Base-by-base conservation (phyloP, 2,888 invertebrate genomes). In the Crematogaster levior region DNA sequence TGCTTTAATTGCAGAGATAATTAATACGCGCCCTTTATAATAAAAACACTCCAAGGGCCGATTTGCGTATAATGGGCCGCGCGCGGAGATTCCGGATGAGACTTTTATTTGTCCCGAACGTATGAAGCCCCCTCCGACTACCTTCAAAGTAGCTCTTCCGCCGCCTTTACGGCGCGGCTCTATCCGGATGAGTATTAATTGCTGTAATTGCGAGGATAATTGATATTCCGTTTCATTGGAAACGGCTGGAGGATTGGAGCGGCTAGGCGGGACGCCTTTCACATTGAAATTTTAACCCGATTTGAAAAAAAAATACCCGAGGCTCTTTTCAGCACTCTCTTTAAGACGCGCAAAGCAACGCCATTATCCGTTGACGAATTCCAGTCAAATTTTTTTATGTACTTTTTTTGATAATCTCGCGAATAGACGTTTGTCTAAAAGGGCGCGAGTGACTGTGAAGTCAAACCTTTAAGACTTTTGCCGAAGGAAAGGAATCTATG, bases 121-220 rank as follows among this genome's bases (percentile, higher is more conserved):
- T 40, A 79, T 72, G 70, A 70, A 56, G 56, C 72, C 6, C 27
- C 5, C 15, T 12, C 46, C 43, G 77, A 43, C 66, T 70, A 70
- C 43, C 66, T 18, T 77, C 72, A 77, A 79, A 79, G 77, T 53
- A 66, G 65, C 48, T 27, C 70, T 34, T 27, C 15, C 68, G 21
- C 12, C 72, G 70, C 77, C 73, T 79, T 72, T 79, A 72, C 77
- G 72, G 77, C 70, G 37, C 74, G 63, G 12, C 48, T 24, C 74
- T 21, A 72, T 24, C 56, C 24, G 56, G 37, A 72, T 79, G 77
- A 79, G 72, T 79, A 79, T 79, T 79, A 79, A 79, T 79, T 79
- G 77, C 77, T 79, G 77, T 79, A 79, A 79, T 79, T 79, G 77
- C 77, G 24, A 46, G 43, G 77, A 79, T 79, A 79, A 79, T 79